These are phyloP conservation scores for Suricata suricatta DNA, from an alignment of 2,113 vertebrate species.

Conservation along the genomic window DNA sequence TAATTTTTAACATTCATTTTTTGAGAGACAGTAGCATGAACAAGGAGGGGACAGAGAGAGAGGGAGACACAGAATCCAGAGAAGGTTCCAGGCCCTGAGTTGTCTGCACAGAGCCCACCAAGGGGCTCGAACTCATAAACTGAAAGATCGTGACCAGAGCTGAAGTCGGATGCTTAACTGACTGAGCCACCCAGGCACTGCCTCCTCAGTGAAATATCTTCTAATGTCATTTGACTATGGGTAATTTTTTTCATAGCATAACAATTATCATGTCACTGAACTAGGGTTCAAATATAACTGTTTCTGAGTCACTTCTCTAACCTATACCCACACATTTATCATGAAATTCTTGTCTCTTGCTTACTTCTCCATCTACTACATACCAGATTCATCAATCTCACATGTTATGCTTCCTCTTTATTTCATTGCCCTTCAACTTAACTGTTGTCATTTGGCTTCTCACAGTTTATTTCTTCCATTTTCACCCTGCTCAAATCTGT, in stretches of 20 bases:
- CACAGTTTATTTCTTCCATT: not conserved
- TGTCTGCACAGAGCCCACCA: too few species aligned
- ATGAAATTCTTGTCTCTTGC: not conserved
- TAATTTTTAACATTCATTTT: too few species aligned
- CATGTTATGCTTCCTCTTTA: not conserved
- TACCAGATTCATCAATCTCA: not conserved
- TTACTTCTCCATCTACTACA: not conserved
- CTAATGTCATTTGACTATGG: not conserved
- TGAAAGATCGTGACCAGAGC: too few species aligned
- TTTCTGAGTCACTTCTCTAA: not conserved
- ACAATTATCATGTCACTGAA: not conserved
- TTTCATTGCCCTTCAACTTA: not conserved
- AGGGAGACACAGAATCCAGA: too few species aligned
- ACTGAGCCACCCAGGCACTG: too few species aligned
- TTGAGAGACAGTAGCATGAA: too few species aligned
- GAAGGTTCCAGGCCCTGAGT: too few species aligned
- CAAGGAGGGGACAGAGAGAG: too few species aligned
- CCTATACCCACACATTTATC: not conserved
- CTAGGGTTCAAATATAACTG: not conserved
- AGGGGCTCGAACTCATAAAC: too few species aligned
- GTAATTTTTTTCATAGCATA: not conserved
- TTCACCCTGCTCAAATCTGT: not conserved
- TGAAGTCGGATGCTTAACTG: too few species aligned
- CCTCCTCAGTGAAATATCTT: not conserved
- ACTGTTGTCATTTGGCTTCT: not conserved